Conservation (phyloP, 2,888 invertebrate genomes). For the Dryobota labecula region DNA sequence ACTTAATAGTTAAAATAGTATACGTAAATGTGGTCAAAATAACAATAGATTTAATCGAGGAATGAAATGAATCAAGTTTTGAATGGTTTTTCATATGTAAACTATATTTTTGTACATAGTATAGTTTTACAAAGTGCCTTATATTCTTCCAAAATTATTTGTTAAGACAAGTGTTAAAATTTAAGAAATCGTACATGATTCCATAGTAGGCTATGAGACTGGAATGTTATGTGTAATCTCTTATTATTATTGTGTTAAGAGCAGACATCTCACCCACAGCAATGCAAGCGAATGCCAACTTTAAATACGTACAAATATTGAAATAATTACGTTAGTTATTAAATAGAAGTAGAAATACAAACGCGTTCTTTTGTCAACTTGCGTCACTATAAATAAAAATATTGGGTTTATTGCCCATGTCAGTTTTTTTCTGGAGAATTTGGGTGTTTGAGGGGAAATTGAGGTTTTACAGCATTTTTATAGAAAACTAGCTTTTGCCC, state of each 20-base stretch:
- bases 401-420: neutral
- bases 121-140: constrained; percentile 64
- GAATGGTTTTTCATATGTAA: constrained; percentile 35
- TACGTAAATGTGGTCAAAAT: constrained; percentile 28
- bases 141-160: constrained; percentile 31
- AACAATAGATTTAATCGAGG: constrained; percentile 11
- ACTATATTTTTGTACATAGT: constrained; percentile 69
- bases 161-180: neutral
- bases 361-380: neutral
- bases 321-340: neutral
- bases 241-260: neutral
- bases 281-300: neutral
- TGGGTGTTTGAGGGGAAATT: too few relatives aligned
- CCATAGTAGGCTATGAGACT: constrained; percentile 18
- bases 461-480: too few relatives aligned
- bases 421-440: neutral
- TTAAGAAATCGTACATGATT: constrained; percentile 7
- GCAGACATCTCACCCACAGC: neutral
- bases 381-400: neutral
- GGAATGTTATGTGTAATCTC: neutral
- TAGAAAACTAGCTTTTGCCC: too few relatives aligned
- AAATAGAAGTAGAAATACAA: neutral
- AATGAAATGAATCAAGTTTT: constrained; percentile 27
- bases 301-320: constrained; percentile 12
- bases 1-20: constrained; percentile 35